phyloP scores from a whole-genome alignment of 2,113 vertebrate genomes.

The Dromas ardeola region DNA sequence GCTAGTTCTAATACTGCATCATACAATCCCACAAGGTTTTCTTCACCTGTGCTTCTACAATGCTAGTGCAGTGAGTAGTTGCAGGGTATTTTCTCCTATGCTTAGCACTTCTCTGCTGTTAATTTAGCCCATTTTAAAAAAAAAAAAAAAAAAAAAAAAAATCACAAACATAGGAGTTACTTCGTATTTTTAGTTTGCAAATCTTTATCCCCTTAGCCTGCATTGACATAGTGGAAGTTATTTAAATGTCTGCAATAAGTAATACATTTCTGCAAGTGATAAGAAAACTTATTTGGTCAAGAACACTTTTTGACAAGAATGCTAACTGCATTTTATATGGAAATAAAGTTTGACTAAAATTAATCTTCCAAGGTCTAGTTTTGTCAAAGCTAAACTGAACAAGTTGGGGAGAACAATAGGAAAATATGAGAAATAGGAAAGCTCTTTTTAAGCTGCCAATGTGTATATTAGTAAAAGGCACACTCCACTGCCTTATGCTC shows the following conservation, averaged over 20 bases:
- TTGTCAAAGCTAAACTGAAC: neutral
- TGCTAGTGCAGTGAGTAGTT: neutral
- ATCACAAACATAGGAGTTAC: neutral
- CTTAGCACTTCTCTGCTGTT: neutral
- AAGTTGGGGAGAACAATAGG: neutral
- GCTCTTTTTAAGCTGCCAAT: neutral
- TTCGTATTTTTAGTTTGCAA: neutral
- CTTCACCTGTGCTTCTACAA: neutral
- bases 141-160: neutral
- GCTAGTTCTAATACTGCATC: neutral
- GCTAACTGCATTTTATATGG: neutral
- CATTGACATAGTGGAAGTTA: neutral
- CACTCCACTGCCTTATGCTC: neutral
- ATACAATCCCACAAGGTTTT: neutral
- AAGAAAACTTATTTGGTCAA: constrained; percentile 12
- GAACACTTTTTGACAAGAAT: neutral
- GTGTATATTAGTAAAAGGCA: neutral
- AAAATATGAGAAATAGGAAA: neutral
- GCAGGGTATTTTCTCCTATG: neutral
- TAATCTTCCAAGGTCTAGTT: neutral
- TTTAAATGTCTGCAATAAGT: neutral
- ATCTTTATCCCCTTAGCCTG: neutral
- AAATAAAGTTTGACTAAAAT: constrained; percentile 24
- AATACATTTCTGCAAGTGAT: neutral
- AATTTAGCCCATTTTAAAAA: neutral